Conservation (phyloP, 1,140 invertebrate genomes). For the Protaetia brevitarsis region DNA sequence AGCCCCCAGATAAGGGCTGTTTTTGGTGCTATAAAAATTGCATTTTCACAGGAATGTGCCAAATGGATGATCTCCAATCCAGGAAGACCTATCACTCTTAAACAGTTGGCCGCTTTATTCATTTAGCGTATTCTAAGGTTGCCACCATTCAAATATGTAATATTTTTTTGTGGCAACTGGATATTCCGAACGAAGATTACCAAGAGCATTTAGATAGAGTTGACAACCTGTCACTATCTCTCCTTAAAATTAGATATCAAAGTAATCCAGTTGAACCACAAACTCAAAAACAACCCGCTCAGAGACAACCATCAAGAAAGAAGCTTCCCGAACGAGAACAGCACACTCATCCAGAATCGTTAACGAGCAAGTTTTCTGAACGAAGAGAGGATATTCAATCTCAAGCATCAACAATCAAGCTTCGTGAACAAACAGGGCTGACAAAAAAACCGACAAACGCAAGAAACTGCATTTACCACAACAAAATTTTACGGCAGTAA, state of each 20-base stretch:
- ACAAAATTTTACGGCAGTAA: neutral
- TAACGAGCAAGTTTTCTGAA: neutral
- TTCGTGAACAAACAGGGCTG: neutral
- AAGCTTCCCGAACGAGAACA: neutral
- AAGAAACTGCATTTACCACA: too few species aligned
- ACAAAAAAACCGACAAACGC: neutral
- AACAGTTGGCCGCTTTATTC: slow-evolving; percentile 21
- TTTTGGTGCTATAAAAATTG: slow-evolving; percentile 22
- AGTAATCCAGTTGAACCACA: neutral
- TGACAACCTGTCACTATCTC: neutral
- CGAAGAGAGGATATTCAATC: neutral
- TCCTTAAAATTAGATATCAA: neutral
- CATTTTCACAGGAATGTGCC: slow-evolving; percentile 21
- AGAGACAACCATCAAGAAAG: neutral
- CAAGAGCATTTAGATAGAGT: neutral
- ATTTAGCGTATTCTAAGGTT: slow-evolving; percentile 14
- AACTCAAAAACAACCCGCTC: neutral
- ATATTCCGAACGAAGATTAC: neutral
- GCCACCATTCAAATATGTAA: too few species aligned
- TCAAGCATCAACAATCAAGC: neutral
- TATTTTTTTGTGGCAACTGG: slow-evolving; percentile 1
- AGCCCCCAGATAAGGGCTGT: slow-evolving; percentile 24
- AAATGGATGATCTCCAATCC: slow-evolving; percentile 26
- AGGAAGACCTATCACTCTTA: slow-evolving; percentile 20
- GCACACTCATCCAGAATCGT: neutral